A percentile compares a stretch with the other conserved stretches of the same genome.
Evolutionary conservation across 1,140 invertebrate species (phyloP).

Genomic region (Helicoverpa armigera): DNA sequence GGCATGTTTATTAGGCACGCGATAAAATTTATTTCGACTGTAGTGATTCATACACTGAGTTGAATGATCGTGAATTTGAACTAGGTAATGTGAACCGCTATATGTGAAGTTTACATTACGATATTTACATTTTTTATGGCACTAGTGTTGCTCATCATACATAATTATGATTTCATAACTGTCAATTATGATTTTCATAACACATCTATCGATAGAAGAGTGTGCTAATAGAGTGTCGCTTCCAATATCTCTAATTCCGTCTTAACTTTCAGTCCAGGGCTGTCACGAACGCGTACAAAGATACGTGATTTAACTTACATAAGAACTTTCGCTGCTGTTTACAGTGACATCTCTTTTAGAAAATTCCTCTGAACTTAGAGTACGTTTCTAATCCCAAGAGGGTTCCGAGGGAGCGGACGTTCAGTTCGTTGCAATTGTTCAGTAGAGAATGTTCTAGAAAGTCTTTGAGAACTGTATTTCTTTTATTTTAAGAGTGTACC

Average conservation of each 20-base stretch:
- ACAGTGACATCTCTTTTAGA: slow-evolving; percentile 46
- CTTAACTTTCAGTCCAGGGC: slow-evolving; percentile 15
- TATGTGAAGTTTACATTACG: neutral
- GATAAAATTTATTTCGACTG: slow-evolving; percentile 27
- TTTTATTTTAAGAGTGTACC: too few species aligned
- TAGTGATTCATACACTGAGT: slow-evolving; percentile 17
- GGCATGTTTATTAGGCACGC: slow-evolving; percentile 25
- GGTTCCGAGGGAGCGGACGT: neutral
- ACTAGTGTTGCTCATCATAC: neutral
- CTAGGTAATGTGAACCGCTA: slow-evolving; percentile 1
- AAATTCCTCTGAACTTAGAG: slow-evolving; percentile 21
- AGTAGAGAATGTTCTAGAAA: neutral
- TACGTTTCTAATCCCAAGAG: neutral
- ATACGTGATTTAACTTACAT: slow-evolving; percentile 48
- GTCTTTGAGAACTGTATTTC: too few species aligned
- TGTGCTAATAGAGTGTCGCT: neutral
- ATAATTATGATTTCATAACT: too few species aligned
- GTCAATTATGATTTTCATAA: too few species aligned
- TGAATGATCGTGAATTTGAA: slow-evolving; percentile 26
- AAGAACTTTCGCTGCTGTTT: slow-evolving; percentile 44
- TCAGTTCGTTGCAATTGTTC: neutral
- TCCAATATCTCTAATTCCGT: slow-evolving; percentile 23
- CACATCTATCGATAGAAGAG: too few species aligned
- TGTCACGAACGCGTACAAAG: slow-evolving; percentile 5
- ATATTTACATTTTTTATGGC: neutral